A percentile compares a stretch with the other conserved stretches of the same genome.
Evolutionary conservation across 2,888 invertebrate genomes (phyloP).

Genomic region (Tipula helvola): DNA sequence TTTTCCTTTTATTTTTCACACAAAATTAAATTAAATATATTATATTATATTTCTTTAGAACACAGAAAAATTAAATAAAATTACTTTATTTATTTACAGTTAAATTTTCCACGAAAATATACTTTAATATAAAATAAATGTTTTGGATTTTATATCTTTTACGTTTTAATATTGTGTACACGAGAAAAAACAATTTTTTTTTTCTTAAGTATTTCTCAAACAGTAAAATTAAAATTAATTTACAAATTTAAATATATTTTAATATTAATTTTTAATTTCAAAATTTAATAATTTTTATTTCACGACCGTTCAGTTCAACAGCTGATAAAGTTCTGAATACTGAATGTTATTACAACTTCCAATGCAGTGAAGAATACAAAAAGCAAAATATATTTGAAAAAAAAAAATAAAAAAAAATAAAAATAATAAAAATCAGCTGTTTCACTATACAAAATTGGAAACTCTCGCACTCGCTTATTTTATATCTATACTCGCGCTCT

Average conservation of each 20-base stretch:
- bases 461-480: background rate
- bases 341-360: background rate
- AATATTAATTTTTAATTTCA: background rate
- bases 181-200: background rate
- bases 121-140: background rate
- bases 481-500: background rate
- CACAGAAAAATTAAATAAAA: background rate
- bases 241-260: background rate
- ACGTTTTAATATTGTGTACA: background rate
- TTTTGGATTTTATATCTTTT: background rate
- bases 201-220: background rate
- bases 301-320: constrained; percentile 8
- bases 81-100: background rate
- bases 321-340: background rate
- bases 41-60: background rate
- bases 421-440: background rate
- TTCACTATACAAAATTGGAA: background rate
- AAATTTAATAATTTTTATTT: background rate
- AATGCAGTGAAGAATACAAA: background rate
- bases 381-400: background rate
- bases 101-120: background rate
- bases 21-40: background rate
- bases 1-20: background rate
- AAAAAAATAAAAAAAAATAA: background rate
- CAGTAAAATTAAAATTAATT: constrained; percentile 5